Evolutionary conservation across 2,888 invertebrate species (phyloP), one percentile per base, ranked within the genome.

Genomic region (Eupithecia exiguata): DNA sequence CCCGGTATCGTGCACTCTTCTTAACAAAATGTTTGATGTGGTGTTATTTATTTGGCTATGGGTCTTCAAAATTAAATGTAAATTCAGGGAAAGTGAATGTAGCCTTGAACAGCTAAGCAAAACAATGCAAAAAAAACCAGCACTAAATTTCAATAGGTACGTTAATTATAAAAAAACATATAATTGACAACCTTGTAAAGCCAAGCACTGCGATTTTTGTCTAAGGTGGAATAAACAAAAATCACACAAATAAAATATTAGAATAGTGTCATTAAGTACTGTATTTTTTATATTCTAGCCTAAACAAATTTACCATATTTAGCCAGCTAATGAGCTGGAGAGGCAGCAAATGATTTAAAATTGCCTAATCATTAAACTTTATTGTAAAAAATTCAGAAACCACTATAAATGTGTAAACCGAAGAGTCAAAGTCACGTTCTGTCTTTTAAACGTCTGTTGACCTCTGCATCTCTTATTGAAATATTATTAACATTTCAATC

Each of bases 401-500:
- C 21, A 58, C 12, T 58, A 25, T 1, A 4, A 58, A 21, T 58
- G 4, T 30, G 30, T 30, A 25, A 62, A 35, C 18, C n/a, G 36
- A 36, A 63, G 18, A n/a, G 38, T 36, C n/a, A 18, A 25, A 25
- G 49, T 68, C 70, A 74, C 66, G 68, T 69, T 68, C 36, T 63
- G 62, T 7, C 61, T 61, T 67, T 62, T 25, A 4, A 70, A 67
- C 62, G 72, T 58, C 40, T 68, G 63, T 71, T 72, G 36, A 71
- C 58, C 72, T 72, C 38, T 63, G 68, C n/a, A 70, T 72, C 30
- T 30, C 53, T 66, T 43, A 68, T 68, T 62, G 63, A 65, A 65
- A 38, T 67, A 74, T 69, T 46, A 74, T 75, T 49, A 70, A 70
- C 66, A 74, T 74, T 63, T 68, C 43, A 76, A 74, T 70, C 62